Evolutionary conservation across 2,113 vertebrate species (phyloP).

Genomic region (Puffinus mauretanicus): DNA sequence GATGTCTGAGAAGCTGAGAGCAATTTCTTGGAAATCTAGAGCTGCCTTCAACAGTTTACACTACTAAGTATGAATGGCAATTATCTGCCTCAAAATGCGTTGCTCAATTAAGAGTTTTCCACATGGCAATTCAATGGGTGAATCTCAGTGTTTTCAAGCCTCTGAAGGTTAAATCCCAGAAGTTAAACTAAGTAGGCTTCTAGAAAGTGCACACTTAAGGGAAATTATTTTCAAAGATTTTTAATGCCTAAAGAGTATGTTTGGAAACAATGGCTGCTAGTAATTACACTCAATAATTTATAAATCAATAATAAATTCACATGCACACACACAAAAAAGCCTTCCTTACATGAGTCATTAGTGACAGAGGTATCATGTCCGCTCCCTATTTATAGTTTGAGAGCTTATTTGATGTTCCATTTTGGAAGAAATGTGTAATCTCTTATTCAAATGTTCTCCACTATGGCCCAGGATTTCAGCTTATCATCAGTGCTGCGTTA

Average conservation of each 20-base stretch:
- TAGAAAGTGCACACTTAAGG: neutral
- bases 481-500: neutral
- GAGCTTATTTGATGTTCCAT: neutral
- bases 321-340: rapidly evolving
- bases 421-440: neutral
- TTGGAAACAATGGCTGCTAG: neutral
- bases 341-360: neutral
- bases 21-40: neutral
- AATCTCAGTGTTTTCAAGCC: neutral
- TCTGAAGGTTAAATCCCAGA: neutral
- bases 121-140: neutral
- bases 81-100: neutral
- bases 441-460: neutral
- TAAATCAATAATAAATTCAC: neutral
- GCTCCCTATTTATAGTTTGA: neutral
- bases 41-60: neutral
- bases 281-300: neutral
- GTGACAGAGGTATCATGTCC: neutral
- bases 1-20: neutral
- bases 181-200: neutral
- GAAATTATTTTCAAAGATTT: neutral
- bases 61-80: neutral
- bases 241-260: neutral
- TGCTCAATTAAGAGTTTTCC: neutral
- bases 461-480: neutral